Conservation (phyloP, 1,140 invertebrate genomes). For the Zaprionus camerounensis region DNA sequence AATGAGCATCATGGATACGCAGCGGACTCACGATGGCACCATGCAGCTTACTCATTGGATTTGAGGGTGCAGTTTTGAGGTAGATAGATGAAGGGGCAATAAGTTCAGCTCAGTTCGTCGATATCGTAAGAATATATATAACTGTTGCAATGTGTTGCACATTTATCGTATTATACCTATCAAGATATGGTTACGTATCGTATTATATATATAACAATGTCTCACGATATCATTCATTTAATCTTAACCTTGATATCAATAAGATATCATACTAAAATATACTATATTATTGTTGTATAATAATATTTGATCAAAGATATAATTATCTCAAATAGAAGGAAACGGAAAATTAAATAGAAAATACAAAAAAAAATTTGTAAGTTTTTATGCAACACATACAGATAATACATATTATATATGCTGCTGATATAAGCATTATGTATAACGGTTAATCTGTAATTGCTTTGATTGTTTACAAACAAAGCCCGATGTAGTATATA, state of each 20-base stretch:
- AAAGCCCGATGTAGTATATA: slow-evolving; percentile 16
- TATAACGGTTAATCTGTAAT: slow-evolving; percentile 4
- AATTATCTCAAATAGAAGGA: neutral
- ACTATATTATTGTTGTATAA: neutral
- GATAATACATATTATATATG: neutral
- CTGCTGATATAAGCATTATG: neutral
- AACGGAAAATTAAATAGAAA: neutral
- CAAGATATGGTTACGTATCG: neutral
- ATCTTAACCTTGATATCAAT: neutral
- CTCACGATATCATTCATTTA: neutral
- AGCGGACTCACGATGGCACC: slow-evolving; percentile 89
- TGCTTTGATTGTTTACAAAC: slow-evolving; percentile 13
- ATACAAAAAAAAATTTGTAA: neutral
- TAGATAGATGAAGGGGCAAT: neutral
- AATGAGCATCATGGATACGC: slow-evolving; percentile 91
- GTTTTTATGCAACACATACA: neutral
- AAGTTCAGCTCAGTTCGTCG: neutral
- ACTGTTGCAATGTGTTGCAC: neutral
- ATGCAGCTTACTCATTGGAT: slow-evolving; percentile 94
- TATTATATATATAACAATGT: neutral
- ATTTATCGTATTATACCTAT: neutral
- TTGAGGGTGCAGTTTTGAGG: slow-evolving; percentile 80
- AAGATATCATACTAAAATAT: neutral
- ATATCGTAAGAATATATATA: neutral
- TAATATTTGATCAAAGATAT: neutral